Conservation (phyloP, 1,140 invertebrate species). For the Chionoecetes opilio region DNA sequence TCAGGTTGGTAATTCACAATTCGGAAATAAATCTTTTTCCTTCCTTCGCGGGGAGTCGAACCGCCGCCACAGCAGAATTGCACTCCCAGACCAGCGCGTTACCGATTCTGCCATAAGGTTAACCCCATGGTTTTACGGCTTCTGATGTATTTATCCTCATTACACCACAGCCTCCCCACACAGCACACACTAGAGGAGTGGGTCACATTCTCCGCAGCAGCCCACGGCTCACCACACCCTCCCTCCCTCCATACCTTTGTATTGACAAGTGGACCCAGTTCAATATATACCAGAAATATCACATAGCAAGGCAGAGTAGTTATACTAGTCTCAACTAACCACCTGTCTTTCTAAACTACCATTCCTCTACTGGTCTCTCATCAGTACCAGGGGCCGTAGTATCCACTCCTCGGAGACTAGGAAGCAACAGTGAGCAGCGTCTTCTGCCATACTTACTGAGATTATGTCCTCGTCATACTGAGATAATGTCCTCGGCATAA, state of each 20-base stretch:
- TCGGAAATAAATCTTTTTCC: too few species aligned
- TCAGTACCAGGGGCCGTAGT: neutral
- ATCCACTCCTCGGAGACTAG: constrained; percentile 68
- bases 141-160: too few species aligned
- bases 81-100: too few species aligned
- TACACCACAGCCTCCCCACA: constrained; percentile 47
- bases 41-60: too few species aligned
- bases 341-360: constrained; percentile 72
- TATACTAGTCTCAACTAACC: constrained; percentile 77
- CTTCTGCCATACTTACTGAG: constrained; percentile 73
- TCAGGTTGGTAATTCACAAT: too few species aligned
- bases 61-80: too few species aligned
- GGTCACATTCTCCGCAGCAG: neutral
- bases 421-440: constrained; percentile 68
- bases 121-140: too few species aligned
- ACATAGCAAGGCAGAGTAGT: constrained; percentile 80
- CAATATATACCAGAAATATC: constrained; percentile 76
- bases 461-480: neutral
- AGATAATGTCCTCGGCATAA: neutral
- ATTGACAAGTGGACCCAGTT: constrained; percentile 76
- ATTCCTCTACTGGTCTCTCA: constrained; percentile 40
- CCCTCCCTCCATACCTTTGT: constrained; percentile 65
- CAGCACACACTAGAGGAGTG: constrained; percentile 50
- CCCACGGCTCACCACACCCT: constrained; percentile 61
- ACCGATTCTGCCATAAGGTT: too few species aligned